Base-by-base conservation (phyloP, 2,888 invertebrate species). In the Perizoma flavofasciatum region DNA sequence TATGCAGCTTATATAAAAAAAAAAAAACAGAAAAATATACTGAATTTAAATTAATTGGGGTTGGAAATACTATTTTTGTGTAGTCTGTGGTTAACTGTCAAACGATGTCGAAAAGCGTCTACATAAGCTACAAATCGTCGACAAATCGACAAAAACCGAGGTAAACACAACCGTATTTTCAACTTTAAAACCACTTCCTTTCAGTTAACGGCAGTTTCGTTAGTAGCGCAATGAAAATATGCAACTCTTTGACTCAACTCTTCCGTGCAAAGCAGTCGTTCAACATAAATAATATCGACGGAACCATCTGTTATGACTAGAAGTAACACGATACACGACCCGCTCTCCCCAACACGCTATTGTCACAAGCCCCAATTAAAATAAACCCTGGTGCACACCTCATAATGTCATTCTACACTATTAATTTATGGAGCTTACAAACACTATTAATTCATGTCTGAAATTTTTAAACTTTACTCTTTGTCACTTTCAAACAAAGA, bases 351-450 rank as follows among this genome's bases (percentile, higher is more conserved):
- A 40, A 48, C 53, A 58, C 49, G 53, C 53, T 35, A 58, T 49
- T 61, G 61, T 61, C 61, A 61, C 56, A 53, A 61, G 39, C 63
- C 44, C 66, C 61, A 69, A 69, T 69, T 69, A 69, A 66, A 67
- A 69, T 64, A 66, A 67, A 63, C 60, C 65, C 56, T 50, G 55
- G 54, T 62, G 76, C 73, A 77, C 81, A 82, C 81, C 82, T 80
- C 87, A 84, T 88, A 82, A 84, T 82, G 86, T 89, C 89, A 85
- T 76, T 87, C 80, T 73, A 66, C 88, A 79, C 84, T 78, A 83
- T 86, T 84, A 84, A 88, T 88, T 76, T 77, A 81, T 70, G 71
- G 72, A 66, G 65, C 61, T 58, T 56, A 73, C 75, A 74, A 76
- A 75, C 74, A 74, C 77, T 76, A 82, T 86, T 83, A 79, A 83